Conservation (phyloP, 2,113 vertebrate genomes). For the Gasterosteus nipponicus region DNA sequence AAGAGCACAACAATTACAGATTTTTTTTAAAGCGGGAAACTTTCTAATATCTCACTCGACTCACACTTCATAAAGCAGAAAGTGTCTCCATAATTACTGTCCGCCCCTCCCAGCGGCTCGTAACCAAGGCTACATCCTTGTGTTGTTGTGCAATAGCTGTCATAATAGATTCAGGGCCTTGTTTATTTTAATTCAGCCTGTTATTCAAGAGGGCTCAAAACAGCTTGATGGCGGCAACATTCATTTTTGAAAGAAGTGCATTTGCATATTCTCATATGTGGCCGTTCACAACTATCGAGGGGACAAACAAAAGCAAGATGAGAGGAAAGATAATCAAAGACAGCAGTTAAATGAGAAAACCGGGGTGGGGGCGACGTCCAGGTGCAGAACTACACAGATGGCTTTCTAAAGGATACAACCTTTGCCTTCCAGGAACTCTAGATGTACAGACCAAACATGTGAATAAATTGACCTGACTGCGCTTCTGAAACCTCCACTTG, state of each 20-base stretch:
- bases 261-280: conserved; percentile 67
- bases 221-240: conserved; percentile 55
- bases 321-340: conserved; percentile 75
- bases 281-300: conserved; percentile 35
- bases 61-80: conserved; percentile 8
- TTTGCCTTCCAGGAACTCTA: background rate
- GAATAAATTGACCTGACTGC: too few relatives aligned
- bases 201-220: conserved; percentile 56
- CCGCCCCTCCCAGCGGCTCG: background rate
- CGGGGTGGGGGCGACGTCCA: conserved; percentile 37
- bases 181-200: conserved; percentile 47
- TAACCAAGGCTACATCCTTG: conserved; percentile 51
- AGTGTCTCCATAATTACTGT: conserved; percentile 15
- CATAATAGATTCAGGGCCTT: conserved; percentile 43
- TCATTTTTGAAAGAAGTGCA: conserved; percentile 55
- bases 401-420: conserved; percentile 20
- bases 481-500: too few relatives aligned
- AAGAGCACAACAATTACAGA: background rate
- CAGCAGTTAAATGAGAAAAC: conserved; percentile 55
- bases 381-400: conserved; percentile 61
- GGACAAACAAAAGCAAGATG: conserved; percentile 66
- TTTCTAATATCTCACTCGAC: background rate
- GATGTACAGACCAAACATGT: background rate
- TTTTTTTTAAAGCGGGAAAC: background rate
- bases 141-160: conserved; percentile 29